Evolutionary conservation across 2,797 vertebrate species (phyloP).

Genomic region (Oreonectes daqikongensis): DNA sequence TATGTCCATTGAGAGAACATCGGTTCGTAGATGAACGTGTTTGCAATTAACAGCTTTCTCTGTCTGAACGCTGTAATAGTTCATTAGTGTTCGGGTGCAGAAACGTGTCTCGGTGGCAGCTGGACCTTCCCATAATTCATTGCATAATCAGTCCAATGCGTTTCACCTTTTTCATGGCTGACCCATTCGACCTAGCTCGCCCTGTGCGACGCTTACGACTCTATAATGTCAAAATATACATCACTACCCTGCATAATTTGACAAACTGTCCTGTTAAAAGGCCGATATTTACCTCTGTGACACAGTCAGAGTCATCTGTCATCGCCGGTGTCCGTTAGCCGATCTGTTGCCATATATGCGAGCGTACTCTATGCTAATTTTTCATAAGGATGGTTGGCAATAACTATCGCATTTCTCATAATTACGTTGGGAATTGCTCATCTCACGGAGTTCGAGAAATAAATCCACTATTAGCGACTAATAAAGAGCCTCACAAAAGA

Average conservation of each 20-base stretch:
- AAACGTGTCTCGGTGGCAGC: conserved; percentile 36
- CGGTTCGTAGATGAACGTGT: conserved; percentile 12
- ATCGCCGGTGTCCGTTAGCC: conserved; percentile 2
- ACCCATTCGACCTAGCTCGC: neutral
- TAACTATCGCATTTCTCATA: conserved; percentile 63
- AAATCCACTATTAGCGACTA: conserved; percentile 67
- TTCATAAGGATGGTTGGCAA: conserved; percentile 58
- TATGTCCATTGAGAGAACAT: conserved; percentile 34
- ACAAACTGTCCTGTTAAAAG: conserved; percentile 31
- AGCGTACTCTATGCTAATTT: conserved; percentile 2
- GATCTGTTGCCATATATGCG: conserved; percentile 23
- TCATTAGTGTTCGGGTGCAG: conserved; percentile 33
- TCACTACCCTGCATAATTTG: conserved; percentile 20
- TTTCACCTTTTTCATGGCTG: neutral
- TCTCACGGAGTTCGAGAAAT: conserved; percentile 68
- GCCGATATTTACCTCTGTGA: conserved; percentile 37
- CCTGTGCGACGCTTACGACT: neutral
- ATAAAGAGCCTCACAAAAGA: conserved; percentile 65
- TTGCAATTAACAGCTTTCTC: conserved; percentile 31
- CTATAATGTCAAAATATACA: conserved; percentile 35
- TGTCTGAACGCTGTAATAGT: conserved; percentile 34
- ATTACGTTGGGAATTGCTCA: conserved; percentile 64
- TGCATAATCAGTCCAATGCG: conserved; percentile 25
- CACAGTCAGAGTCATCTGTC: conserved; percentile 29
- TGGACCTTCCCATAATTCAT: conserved; percentile 33